Conservation (phyloP, 2,113 vertebrate species). For the Lepus europaeus region DNA sequence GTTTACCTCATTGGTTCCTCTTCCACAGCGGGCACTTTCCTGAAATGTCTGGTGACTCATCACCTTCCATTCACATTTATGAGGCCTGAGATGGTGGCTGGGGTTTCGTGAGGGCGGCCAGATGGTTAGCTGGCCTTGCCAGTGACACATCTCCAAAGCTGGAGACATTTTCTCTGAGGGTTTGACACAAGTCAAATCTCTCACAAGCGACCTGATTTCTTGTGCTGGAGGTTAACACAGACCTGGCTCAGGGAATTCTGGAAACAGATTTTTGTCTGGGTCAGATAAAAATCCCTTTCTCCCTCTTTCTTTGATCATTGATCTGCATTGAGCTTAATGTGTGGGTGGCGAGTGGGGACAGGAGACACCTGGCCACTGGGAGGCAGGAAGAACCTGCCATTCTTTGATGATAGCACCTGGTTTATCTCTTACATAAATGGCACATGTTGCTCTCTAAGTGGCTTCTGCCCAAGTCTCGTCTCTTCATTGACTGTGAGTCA, state of each 20-base stretch:
- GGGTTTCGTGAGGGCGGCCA: not conserved
- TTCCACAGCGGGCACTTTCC: not conserved
- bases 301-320: not conserved
- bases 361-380: no score
- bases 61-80: slow-evolving; percentile 22
- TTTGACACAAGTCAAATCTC: not conserved
- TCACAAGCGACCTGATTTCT: not conserved
- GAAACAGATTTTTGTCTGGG: not conserved
- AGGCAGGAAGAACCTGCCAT: not conserved
- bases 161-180: not conserved
- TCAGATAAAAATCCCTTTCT: not conserved
- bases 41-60: slow-evolving; percentile 60
- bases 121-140: not conserved
- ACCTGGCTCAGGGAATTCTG: not conserved
- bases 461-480: not conserved
- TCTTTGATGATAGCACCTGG: not conserved
- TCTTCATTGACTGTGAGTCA: not conserved
- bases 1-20: slow-evolving; percentile 35
- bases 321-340: not conserved
- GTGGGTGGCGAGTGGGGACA: not conserved
- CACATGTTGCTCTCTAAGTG: not conserved
- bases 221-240: not conserved
- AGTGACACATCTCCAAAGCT: not conserved
- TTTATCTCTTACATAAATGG: not conserved
- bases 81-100: not conserved